phyloP scores from a whole-genome alignment of 2,797 vertebrate genomes.

The Cygnus olor region DNA sequence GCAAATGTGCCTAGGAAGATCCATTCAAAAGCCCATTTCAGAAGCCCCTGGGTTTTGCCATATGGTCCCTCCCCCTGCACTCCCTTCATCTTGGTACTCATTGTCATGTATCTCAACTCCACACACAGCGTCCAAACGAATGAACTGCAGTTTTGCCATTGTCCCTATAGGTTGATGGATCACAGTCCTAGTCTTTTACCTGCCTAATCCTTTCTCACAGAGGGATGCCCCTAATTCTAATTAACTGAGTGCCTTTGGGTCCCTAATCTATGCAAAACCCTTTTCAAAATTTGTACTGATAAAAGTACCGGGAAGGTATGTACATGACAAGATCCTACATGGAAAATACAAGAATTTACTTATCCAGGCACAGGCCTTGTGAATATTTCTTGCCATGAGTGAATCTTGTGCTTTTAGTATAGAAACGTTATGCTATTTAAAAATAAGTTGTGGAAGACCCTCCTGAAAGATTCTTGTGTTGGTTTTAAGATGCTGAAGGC shows the following conservation, averaged over 20 bases:
- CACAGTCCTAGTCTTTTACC: slow-evolving; percentile 52
- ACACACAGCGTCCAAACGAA: not conserved
- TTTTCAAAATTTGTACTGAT: slow-evolving; percentile 15
- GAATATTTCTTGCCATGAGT: not conserved
- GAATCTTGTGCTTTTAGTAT: not conserved
- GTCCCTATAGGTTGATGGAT: slow-evolving; percentile 13
- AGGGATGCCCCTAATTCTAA: slow-evolving; percentile 55
- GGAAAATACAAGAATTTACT: not conserved
- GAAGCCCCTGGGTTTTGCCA: not conserved
- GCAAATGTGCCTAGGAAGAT: not conserved
- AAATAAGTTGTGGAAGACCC: not conserved
- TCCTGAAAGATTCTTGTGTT: not conserved
- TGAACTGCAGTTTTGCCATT: slow-evolving; percentile 51
- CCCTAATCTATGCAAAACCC: slow-evolving; percentile 52
- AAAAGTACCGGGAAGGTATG: not conserved
- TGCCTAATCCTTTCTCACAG: slow-evolving; percentile 64
- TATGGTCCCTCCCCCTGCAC: not conserved
- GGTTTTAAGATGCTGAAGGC: not conserved
- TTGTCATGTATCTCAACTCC: slow-evolving; percentile 55
- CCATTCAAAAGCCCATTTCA: not conserved
- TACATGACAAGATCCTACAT: not conserved
- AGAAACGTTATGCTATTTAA: not conserved
- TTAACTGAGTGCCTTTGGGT: slow-evolving; percentile 43
- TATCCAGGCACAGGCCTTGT: not conserved
- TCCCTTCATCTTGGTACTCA: slow-evolving; percentile 46